A percentile compares a stretch with the other conserved stretches of the same genome.
Conservation (phyloP, 2,113 vertebrate genomes). For the Cepphus grylle region DNA sequence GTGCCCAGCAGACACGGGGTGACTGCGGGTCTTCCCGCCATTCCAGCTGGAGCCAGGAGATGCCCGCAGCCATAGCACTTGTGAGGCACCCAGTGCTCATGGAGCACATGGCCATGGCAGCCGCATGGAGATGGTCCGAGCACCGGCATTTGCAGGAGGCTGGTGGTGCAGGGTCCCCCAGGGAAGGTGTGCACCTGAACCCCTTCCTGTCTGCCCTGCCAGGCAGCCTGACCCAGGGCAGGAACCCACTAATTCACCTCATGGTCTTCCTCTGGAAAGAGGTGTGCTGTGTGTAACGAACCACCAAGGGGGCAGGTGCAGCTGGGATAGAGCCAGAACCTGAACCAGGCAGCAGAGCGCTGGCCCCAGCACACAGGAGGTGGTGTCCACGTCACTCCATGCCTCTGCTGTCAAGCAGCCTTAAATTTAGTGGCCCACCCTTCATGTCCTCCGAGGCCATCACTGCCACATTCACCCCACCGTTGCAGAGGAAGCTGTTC, state of each 20-base stretch:
- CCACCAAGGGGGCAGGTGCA: not conserved
- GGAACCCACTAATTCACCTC: not conserved
- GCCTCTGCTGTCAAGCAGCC: not conserved
- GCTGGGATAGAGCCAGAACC: not conserved
- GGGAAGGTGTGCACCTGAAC: not conserved
- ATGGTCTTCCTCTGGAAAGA: not conserved
- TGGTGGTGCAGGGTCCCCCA: not conserved
- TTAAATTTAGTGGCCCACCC: not conserved
- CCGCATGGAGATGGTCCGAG: not conserved
- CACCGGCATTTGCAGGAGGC: not conserved
- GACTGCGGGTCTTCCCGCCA: not conserved
- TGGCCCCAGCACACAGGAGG: not conserved
- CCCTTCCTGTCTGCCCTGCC: not conserved
- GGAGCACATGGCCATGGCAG: not conserved
- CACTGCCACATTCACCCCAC: fast-evolving
- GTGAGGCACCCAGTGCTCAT: not conserved
- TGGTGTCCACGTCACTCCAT: too few relatives aligned
- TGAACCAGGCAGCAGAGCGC: not conserved
- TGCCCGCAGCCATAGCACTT: fast-evolving
- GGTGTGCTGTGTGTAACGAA: not conserved
- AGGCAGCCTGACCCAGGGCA: not conserved
- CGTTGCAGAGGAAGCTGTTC: not conserved
- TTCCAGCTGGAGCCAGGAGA: not conserved
- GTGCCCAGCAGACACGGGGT: not conserved
- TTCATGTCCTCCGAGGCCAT: fast-evolving